phyloP scores from a whole-genome alignment of 1,140 invertebrate genomes.

The Nebria ingens region DNA sequence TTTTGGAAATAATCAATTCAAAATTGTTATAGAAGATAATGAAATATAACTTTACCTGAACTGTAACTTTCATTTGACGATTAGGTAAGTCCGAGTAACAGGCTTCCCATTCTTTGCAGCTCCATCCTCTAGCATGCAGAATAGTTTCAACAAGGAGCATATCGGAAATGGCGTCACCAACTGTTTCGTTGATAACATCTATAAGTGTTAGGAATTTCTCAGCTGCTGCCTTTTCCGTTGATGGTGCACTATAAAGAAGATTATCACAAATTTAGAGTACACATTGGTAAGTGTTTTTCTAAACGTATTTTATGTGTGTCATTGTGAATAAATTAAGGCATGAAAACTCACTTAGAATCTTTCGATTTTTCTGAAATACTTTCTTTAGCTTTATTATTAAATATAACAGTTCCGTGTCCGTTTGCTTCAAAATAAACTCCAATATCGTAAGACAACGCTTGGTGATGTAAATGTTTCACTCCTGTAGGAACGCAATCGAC shows the following conservation, averaged over 20 bases:
- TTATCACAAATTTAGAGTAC: not conserved
- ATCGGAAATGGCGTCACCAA: conserved; percentile 95
- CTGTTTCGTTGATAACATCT: conserved; percentile 87
- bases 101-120: conserved; percentile 65
- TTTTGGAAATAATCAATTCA: too few relatives aligned
- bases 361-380: not conserved
- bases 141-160: conserved; percentile 90
- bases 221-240: conserved; percentile 40
- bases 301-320: not conserved
- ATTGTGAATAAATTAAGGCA: not conserved
- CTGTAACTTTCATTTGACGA: conserved; percentile 76
- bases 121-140: conserved; percentile 69
- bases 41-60: conserved; percentile 40
- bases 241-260: conserved; percentile 28
- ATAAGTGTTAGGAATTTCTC: conserved; percentile 55
- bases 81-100: conserved; percentile 83
- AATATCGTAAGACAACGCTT: conserved; percentile 83
- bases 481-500: conserved; percentile 87
- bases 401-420: conserved; percentile 92
- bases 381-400: conserved; percentile 53
- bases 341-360: conserved; percentile 13
- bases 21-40: not conserved
- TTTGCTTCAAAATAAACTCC: conserved; percentile 99
- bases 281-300: not conserved
- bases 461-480: conserved; percentile 95